A percentile compares a stretch with the other conserved stretches of the same genome.
Conservation (phyloP, 2,797 vertebrate genomes). For the Phataginus tricuspis region DNA sequence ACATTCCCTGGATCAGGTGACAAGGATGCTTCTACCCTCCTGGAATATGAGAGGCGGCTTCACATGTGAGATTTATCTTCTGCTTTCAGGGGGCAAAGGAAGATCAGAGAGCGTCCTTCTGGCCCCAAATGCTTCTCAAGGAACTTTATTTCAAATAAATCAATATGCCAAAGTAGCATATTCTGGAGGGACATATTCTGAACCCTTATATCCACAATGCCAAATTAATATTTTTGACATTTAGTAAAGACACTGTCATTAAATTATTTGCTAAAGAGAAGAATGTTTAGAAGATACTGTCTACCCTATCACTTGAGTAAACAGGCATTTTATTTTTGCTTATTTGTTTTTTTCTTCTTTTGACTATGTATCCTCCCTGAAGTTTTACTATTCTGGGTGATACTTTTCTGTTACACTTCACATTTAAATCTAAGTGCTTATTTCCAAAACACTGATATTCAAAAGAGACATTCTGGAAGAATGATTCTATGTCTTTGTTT, state of each 20-base stretch:
- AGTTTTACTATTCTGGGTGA: background rate
- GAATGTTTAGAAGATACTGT: background rate
- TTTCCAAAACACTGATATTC: constrained; percentile 47
- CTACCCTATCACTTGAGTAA: background rate
- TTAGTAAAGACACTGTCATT: background rate
- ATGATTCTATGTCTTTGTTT: constrained; percentile 39
- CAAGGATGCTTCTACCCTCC: background rate
- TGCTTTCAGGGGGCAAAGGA: background rate
- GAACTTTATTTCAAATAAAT: background rate
- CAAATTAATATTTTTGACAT: background rate
- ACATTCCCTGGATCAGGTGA: background rate
- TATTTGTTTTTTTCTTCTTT: background rate
- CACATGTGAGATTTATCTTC: background rate
- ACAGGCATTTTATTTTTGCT: background rate
- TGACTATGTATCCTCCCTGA: background rate
- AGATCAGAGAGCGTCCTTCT: too few relatives aligned
- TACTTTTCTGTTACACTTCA: constrained; percentile 31
- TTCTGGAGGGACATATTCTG: background rate
- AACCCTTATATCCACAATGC: background rate
- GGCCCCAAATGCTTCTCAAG: background rate
- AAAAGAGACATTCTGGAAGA: constrained; percentile 54
- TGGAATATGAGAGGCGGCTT: background rate
- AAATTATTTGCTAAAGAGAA: background rate
- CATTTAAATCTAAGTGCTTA: background rate
- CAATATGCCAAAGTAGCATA: background rate